Percentiles rank a stretch among this genome's conserved stretches.
Evolutionary conservation across 2,113 vertebrate species (phyloP).

Genomic region (Myrmecophaga tridactyla): DNA sequence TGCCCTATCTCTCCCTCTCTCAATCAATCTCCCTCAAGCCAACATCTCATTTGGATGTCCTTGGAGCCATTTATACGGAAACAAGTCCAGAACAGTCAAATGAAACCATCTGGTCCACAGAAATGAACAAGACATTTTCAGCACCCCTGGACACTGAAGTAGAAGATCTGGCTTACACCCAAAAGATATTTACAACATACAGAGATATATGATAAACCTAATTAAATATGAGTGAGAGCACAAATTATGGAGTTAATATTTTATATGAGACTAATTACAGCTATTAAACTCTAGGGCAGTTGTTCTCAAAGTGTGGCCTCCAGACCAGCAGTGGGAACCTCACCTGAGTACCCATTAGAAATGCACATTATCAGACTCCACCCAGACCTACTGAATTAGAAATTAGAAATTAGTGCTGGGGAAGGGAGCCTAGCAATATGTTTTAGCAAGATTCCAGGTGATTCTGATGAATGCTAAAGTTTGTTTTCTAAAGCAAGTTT

Average conservation of each 20-base stretch:
- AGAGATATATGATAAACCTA: background rate
- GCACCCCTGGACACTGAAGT: background rate
- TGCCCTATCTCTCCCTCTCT: background rate
- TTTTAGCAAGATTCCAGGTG: background rate
- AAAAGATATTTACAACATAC: conserved; percentile 20
- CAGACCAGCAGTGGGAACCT: too few relatives aligned
- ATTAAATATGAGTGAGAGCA: background rate
- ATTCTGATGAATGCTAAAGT: background rate
- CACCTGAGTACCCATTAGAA: background rate
- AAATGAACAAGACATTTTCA: conserved; percentile 2
- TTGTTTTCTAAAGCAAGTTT: background rate
- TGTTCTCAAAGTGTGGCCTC: too few relatives aligned
- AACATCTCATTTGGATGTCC: background rate
- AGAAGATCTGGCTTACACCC: background rate
- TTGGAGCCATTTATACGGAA: conserved; percentile 23
- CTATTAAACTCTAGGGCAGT: background rate
- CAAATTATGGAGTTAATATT: background rate
- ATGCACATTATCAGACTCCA: background rate
- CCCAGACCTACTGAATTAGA: background rate
- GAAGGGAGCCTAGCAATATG: too few relatives aligned
- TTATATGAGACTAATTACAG: background rate
- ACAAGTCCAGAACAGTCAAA: conserved; percentile 16
- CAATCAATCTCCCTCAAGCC: background rate
- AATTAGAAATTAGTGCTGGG: background rate
- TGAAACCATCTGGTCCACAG: conserved; percentile 42